phyloP scores from a whole-genome alignment of 2,113 vertebrate species.

The Sphaerodactylus townsendi region DNA sequence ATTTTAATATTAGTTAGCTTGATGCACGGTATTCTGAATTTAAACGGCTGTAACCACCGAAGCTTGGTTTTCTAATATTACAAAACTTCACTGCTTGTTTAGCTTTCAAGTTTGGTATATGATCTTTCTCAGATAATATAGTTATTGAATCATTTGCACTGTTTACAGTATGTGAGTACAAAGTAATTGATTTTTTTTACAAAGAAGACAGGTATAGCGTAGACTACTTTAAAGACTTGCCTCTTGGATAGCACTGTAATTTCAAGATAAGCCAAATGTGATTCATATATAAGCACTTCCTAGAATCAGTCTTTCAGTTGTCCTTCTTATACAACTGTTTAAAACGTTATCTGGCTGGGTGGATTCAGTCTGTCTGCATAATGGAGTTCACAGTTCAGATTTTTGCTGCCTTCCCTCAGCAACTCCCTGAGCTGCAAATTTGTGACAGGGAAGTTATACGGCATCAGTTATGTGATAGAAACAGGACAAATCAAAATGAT shows the following conservation, averaged over 20 bases:
- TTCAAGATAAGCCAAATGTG: not conserved
- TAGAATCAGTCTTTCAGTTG: not conserved
- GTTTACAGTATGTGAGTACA: not conserved
- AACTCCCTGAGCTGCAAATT: too few species aligned
- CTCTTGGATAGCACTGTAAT: not conserved
- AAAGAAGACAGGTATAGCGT: too few species aligned
- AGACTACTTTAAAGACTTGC: too few species aligned
- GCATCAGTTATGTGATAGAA: too few species aligned
- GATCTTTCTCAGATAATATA: not conserved
- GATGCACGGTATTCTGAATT: not conserved
- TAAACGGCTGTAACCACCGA: not conserved
- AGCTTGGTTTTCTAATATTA: not conserved
- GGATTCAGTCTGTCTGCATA: not conserved
- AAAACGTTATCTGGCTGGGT: not conserved
- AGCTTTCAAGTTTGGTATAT: not conserved
- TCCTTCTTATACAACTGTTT: not conserved
- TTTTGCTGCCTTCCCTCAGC: not conserved
- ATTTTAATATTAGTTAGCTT: not conserved
- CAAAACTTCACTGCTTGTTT: too few species aligned
- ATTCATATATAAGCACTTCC: not conserved
- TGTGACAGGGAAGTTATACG: too few species aligned
- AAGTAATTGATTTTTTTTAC: too few species aligned
- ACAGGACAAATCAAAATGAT: too few species aligned
- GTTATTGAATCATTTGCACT: not conserved
- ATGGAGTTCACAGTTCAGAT: not conserved